Percentiles rank a stretch among this genome's conserved stretches.
phyloP scores from a whole-genome alignment of 1,140 invertebrate species.

The Pteromalus puparum region DNA sequence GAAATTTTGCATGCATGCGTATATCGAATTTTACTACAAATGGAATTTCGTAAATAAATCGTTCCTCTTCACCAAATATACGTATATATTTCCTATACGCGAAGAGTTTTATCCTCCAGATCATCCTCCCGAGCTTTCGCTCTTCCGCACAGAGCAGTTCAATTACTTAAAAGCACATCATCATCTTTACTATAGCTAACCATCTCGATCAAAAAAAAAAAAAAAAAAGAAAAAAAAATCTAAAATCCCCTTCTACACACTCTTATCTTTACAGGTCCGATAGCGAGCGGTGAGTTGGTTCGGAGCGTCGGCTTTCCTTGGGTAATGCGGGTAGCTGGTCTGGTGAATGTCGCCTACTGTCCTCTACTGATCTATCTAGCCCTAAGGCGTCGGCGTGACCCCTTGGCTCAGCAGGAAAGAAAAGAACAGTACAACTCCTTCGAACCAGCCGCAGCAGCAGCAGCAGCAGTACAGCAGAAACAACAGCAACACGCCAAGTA shows the following conservation, averaged over 20 bases:
- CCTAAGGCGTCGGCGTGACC: conserved; percentile 48
- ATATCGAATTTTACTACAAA: background rate
- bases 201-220: too few relatives aligned
- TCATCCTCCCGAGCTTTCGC: too few relatives aligned
- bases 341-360: conserved; percentile 82
- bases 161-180: too few relatives aligned
- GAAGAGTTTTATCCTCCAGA: too few relatives aligned
- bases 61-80: background rate
- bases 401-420: conserved; percentile 49
- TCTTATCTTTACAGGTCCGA: conserved; percentile 77
- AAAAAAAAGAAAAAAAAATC: background rate
- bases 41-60: background rate
- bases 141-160: too few relatives aligned
- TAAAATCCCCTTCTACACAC: background rate
- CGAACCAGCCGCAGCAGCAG: background rate
- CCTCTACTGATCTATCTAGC: conserved; percentile 76
- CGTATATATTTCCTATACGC: background rate
- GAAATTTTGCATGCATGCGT: background rate
- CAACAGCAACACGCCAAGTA: conserved; percentile 50
- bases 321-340: conserved; percentile 82
- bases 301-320: conserved; percentile 83
- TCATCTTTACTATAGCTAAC: too few relatives aligned
- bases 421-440: conserved; percentile 64
- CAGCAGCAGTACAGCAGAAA: conserved; percentile 39
- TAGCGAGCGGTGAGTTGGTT: conserved; percentile 82